Conservation (phyloP, 2,797 vertebrate species). For the Parauchenoglanis ngamensis region DNA sequence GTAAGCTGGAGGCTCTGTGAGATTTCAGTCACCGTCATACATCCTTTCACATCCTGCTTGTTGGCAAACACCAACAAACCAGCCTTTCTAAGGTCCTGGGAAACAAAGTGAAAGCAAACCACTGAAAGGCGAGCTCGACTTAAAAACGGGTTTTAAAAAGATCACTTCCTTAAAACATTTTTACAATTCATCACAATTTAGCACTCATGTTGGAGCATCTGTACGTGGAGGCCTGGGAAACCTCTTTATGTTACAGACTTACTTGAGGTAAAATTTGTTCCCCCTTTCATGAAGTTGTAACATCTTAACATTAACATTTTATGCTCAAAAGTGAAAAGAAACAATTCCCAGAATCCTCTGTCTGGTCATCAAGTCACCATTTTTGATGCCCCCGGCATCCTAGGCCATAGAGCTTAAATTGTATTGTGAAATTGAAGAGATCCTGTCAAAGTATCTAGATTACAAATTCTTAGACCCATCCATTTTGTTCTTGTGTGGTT, state of each 20-base stretch:
- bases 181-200: neutral
- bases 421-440: no score
- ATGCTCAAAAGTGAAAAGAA: neutral
- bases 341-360: neutral
- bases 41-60: slow-evolving; percentile 98
- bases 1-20: slow-evolving; percentile 97
- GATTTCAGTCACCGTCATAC: slow-evolving; percentile 97
- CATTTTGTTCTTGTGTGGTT: no score
- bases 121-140: neutral
- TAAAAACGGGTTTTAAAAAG: neutral
- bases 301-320: neutral
- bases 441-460: no score
- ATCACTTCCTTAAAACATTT: neutral
- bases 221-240: neutral
- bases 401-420: no score
- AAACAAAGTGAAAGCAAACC: neutral
- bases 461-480: no score
- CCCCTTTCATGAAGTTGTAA: neutral
- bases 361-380: no score
- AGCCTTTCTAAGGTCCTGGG: slow-evolving; percentile 91
- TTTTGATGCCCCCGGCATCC: no score
- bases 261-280: neutral
- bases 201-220: neutral
- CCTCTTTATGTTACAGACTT: neutral
- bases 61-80: slow-evolving; percentile 97